Evolutionary conservation across 2,888 invertebrate species (phyloP).

Genomic region (Plagiodera versicolora): DNA sequence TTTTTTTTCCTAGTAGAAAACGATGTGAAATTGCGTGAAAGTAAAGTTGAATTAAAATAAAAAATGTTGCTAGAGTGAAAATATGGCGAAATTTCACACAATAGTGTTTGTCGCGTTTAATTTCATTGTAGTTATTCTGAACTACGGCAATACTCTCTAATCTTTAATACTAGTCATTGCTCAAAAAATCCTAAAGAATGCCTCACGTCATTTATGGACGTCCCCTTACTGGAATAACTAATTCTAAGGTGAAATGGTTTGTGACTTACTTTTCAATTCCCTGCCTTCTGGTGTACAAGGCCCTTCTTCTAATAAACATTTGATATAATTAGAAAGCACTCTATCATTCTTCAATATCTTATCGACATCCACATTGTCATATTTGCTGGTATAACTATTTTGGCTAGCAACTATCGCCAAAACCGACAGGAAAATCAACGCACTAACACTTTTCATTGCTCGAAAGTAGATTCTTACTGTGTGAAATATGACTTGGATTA

Average conservation of each 20-base stretch:
- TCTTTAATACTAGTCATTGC: too few relatives aligned
- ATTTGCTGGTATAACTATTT: constrained; percentile 58
- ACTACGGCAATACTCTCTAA: too few relatives aligned
- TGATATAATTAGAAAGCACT: constrained; percentile 64
- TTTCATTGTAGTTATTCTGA: too few relatives aligned
- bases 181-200: too few relatives aligned
- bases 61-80: too few relatives aligned
- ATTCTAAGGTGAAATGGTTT: too few relatives aligned
- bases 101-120: too few relatives aligned
- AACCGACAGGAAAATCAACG: constrained; percentile 2
- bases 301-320: constrained; percentile 65
- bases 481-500: constrained; percentile 15
- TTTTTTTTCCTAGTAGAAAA: too few relatives aligned
- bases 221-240: too few relatives aligned
- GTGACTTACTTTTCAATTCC: constrained; percentile 67
- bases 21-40: too few relatives aligned
- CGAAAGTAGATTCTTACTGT: constrained; percentile 15
- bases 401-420: constrained; percentile 17
- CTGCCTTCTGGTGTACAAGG: constrained; percentile 70
- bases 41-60: too few relatives aligned
- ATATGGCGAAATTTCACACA: too few relatives aligned
- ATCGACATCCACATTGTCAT: constrained; percentile 68
- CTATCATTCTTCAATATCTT: constrained; percentile 67
- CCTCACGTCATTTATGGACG: neutral
- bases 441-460: constrained; percentile 17